Base-by-base conservation (phyloP, 2,888 invertebrate species). In the Eueremaeus valkanovi region DNA sequence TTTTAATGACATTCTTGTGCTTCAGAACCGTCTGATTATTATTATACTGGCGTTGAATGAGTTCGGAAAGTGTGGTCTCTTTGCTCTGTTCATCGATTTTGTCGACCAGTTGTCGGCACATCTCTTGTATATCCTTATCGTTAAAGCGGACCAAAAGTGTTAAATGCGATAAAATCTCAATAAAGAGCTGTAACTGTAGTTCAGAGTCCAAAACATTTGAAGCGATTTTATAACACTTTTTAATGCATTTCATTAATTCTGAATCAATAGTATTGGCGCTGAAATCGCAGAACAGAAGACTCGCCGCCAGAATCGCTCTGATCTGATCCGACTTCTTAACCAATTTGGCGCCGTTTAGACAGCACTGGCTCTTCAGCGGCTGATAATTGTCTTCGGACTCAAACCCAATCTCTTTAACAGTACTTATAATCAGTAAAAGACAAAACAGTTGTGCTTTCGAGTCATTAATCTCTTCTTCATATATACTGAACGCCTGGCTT, bases 301-400 rank as follows among this genome's bases (percentile, higher is more conserved):
- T 76, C 13, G 77, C 68, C 8, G 66, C 42, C 31, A 77, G 29
- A 18, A 76, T 61, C 11, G 77, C 97, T 51, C 97, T 87, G 81
- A 96, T 96, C 83, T 99, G 99, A 85, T 99, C 99, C 0, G 97
- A 96, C 81, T 99, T 99, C 85, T 98, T 95, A 36, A 99, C 86
- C 80, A 99, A 86, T 83, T 96, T 96, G 31, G 75, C 68, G 18
- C 73, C 72, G 51, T 73, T 66, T 13, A 74, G 73, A 66, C 73
- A 70, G 49, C 96, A 97, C 82, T 97, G 95, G 1, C 95, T 96
- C 51, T 96, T 88, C 81, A 99, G 88, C 0, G 99, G 97, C 81
- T 96, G 95, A 0, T 95, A 95, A 83, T 96, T 98, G 83, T 99
- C 99, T 78, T 95, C 95, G 79, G 92, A 89, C 81, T 98, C 96